These are phyloP conservation scores for Chelon auratus DNA, from an alignment of 2,797 vertebrate genomes.

Conservation along the genomic window DNA sequence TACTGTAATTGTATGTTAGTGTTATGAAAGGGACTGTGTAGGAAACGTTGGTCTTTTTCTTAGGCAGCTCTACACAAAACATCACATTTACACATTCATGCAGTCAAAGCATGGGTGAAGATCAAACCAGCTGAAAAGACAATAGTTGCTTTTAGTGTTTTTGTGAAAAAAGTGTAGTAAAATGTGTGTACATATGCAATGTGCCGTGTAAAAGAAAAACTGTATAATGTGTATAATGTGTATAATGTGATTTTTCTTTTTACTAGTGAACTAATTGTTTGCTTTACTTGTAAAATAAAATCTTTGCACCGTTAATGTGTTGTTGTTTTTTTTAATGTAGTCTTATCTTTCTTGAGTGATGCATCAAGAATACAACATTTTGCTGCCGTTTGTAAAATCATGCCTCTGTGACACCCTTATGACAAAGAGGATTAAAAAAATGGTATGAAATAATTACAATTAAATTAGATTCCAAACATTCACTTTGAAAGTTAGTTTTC, in stretches of 20 bases:
- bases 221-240: too few relatives aligned
- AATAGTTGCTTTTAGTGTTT: slow-evolving; percentile 8
- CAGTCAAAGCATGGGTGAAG: background rate
- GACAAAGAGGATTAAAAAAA: background rate
- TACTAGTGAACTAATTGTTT: background rate
- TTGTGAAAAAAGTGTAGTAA: slow-evolving; percentile 11
- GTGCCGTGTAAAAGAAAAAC: slow-evolving; percentile 5
- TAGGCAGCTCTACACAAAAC: background rate
- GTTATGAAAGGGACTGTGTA: background rate
- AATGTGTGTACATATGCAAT: slow-evolving; percentile 12
- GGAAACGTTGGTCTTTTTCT: slow-evolving; percentile 16
- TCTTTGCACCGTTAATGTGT: background rate
- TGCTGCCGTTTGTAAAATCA: slow-evolving; percentile 15
- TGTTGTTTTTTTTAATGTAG: background rate
- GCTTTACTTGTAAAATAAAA: background rate
- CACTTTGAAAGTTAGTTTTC: background rate
- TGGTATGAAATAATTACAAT: background rate
- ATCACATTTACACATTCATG: background rate
- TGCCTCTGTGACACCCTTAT: background rate
- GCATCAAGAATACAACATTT: background rate
- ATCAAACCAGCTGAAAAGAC: background rate
- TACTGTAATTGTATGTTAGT: background rate
- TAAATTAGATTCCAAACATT: background rate
- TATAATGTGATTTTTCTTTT: background rate
- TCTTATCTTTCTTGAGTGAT: background rate